These are phyloP conservation scores for Eolophus roseicapilla DNA, from an alignment of 2,113 vertebrate genomes.

Conservation along the genomic window DNA sequence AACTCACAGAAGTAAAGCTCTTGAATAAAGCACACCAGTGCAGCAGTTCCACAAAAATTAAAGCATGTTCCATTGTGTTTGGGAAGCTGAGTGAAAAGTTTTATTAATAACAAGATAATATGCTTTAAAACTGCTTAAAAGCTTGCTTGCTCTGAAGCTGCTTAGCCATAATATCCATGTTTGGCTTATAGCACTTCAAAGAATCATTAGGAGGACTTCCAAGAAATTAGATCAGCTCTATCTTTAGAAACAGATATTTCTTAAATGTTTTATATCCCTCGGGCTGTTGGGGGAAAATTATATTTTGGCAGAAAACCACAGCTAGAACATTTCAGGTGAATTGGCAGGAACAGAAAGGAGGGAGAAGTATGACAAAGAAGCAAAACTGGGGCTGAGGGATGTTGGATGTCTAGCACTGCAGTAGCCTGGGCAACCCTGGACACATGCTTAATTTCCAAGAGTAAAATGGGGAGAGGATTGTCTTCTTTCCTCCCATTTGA, in stretches of 20 bases:
- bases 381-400: background rate
- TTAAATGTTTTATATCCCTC: constrained; percentile 23
- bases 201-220: constrained; percentile 43
- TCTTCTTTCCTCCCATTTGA: background rate
- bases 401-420: background rate
- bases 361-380: background rate
- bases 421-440: background rate
- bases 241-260: constrained; percentile 47
- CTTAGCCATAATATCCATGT: constrained; percentile 28
- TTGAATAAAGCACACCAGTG: background rate
- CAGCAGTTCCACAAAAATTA: background rate
- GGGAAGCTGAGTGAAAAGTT: background rate
- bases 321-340: constrained; percentile 33
- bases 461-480: background rate
- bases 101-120: constrained; percentile 33
- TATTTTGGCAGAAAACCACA: constrained; percentile 12
- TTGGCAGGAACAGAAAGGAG: background rate
- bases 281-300: background rate
- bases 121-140: constrained; percentile 16
- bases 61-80: background rate
- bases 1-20: background rate
- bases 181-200: constrained; percentile 36
- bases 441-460: background rate
- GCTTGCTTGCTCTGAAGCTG: constrained; percentile 32
- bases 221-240: constrained; percentile 48